A percentile compares a stretch with the other conserved stretches of the same genome.
Evolutionary conservation across 2,888 invertebrate genomes (phyloP).

Genomic region (Eupsilia transversa): DNA sequence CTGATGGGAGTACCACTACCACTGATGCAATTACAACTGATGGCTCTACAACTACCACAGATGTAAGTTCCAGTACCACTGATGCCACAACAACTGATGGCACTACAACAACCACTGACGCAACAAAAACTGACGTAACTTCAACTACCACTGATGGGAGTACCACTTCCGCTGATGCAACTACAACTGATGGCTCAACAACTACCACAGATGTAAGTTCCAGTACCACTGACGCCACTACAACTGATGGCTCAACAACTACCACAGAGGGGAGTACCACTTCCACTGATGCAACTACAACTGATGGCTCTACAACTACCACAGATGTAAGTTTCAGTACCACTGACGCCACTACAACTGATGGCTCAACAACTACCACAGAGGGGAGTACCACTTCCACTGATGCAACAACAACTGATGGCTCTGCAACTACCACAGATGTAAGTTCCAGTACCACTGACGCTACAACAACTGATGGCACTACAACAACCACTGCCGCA

Average conservation of each 20-base stretch:
- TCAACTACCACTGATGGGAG: no score
- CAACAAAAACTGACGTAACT: not conserved
- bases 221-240: not conserved
- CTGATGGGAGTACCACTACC: no score
- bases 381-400: no score
- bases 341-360: no score
- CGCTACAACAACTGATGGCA: not conserved
- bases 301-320: not conserved
- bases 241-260: not conserved
- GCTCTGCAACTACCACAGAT: not conserved
- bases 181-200: not conserved
- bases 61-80: no score
- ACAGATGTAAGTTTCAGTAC: no score
- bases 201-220: not conserved
- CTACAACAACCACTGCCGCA: not conserved
- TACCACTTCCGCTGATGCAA: not conserved
- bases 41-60: not conserved
- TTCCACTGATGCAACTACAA: not conserved
- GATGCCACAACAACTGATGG: not conserved
- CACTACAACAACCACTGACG: not conserved
- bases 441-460: not conserved
- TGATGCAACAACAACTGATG: not conserved
- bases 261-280: not conserved
- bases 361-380: not conserved
- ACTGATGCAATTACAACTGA: not conserved